Evolutionary conservation across 2,113 vertebrate species (phyloP).

Genomic region (Cebus imitator): DNA sequence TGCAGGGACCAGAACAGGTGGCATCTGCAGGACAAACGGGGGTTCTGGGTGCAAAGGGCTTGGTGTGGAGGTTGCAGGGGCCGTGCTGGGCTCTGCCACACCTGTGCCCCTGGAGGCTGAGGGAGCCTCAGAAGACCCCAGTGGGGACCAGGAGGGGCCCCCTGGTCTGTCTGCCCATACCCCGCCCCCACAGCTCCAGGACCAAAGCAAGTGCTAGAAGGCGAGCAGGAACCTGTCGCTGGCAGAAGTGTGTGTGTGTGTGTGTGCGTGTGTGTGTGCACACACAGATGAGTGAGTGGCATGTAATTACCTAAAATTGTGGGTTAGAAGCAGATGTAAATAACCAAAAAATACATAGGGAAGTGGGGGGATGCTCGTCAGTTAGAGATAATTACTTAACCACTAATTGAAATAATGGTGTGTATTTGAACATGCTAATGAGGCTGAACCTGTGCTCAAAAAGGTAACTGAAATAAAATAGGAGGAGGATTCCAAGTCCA

Average conservation of each 20-base stretch:
- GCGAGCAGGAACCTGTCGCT: constrained; percentile 50
- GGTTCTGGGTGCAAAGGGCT: neutral
- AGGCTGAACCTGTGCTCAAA: constrained; percentile 79
- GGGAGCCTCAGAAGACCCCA: neutral
- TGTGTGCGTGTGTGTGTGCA: constrained; percentile 39
- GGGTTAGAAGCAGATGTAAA: constrained; percentile 88
- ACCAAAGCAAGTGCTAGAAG: neutral
- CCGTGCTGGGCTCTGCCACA: rapidly evolving
- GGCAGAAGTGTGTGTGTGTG: constrained; percentile 52
- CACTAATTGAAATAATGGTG: constrained; percentile 89
- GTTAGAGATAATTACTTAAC: constrained; percentile 89
- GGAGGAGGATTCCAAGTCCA: neutral
- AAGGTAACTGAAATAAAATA: constrained; percentile 79
- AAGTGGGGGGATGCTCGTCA: constrained; percentile 81
- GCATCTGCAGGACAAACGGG: neutral
- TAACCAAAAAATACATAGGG: constrained; percentile 84
- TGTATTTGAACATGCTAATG: constrained; percentile 85
- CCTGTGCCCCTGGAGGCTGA: neutral
- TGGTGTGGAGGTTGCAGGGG: neutral
- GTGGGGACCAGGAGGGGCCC: neutral
- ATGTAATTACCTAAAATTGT: constrained; percentile 87
- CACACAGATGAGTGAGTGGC: constrained; percentile 85
- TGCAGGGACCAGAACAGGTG: neutral
- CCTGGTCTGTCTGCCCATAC: rapidly evolving
- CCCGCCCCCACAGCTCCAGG: neutral